Percentiles rank a stretch among this genome's conserved stretches.
Conservation (phyloP, 2,888 invertebrate genomes). For the Catocala nupta region DNA sequence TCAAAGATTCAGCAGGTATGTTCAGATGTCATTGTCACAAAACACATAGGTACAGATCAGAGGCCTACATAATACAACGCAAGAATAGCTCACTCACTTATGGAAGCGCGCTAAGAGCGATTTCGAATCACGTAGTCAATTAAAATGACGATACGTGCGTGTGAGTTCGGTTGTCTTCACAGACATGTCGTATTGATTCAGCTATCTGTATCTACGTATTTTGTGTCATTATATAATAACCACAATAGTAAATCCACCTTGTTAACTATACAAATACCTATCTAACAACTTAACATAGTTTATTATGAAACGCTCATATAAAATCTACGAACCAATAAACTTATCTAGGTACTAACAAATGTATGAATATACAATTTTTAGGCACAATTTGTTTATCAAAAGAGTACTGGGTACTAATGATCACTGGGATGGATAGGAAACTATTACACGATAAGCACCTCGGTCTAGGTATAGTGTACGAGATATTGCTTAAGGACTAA, state of each 20-base stretch:
- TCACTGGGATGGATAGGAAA: conserved; percentile 59
- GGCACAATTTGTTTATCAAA: conserved; percentile 76
- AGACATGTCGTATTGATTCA: too few species aligned
- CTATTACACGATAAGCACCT: conserved; percentile 54
- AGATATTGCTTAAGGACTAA: conserved; percentile 2
- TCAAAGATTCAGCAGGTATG: too few species aligned
- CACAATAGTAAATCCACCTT: conserved; percentile 65
- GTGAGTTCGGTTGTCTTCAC: too few species aligned
- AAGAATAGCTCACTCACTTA: too few species aligned
- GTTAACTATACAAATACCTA: conserved; percentile 56
- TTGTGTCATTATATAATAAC: conserved; percentile 39
- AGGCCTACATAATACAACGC: too few species aligned
- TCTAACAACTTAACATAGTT: conserved; percentile 69
- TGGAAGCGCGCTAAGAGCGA: too few species aligned
- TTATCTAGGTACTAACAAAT: conserved; percentile 71
- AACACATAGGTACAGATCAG: too few species aligned
- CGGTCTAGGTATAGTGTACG: conserved; percentile 28
- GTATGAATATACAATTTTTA: conserved; percentile 75
- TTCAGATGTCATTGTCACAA: too few species aligned
- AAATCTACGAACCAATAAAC: conserved; percentile 77
- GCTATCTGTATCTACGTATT: neutral
- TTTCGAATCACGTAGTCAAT: too few species aligned
- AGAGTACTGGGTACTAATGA: conserved; percentile 66
- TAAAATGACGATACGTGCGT: too few species aligned
- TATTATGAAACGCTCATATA: conserved; percentile 77